Evolutionary conservation across 2,797 vertebrate genomes (phyloP).

Genomic region (Lepus oiostolus): DNA sequence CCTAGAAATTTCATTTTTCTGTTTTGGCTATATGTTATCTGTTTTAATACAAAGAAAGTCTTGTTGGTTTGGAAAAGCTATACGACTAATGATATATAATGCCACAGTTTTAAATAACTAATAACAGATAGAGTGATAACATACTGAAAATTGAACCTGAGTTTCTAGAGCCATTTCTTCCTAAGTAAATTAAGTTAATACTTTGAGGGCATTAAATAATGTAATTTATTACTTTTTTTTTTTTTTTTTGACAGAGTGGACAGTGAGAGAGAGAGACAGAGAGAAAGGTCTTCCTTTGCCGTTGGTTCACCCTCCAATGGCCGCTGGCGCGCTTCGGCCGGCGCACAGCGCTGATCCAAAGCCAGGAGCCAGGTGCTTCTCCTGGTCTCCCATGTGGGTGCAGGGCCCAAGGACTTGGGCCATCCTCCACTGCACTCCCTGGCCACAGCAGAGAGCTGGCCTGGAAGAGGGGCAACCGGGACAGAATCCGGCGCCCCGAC

Average conservation of each 20-base stretch:
- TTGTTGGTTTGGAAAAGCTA: slow-evolving; percentile 69
- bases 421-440: too few relatives aligned
- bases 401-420: too few relatives aligned
- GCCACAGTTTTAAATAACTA: slow-evolving; percentile 73
- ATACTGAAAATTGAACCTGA: slow-evolving; percentile 67
- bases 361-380: too few relatives aligned
- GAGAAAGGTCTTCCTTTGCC: too few relatives aligned
- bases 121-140: slow-evolving; percentile 74
- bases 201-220: slow-evolving; percentile 49
- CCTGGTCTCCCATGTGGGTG: too few relatives aligned
- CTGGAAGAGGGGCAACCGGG: too few relatives aligned
- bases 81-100: slow-evolving; percentile 66
- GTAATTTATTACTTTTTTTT: slow-evolving; percentile 8
- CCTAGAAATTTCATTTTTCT: slow-evolving; percentile 49
- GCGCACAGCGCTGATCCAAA: too few relatives aligned
- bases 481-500: too few relatives aligned
- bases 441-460: too few relatives aligned
- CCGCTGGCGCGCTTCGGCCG: too few relatives aligned
- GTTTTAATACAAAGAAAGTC: slow-evolving; percentile 71
- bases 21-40: slow-evolving; percentile 60
- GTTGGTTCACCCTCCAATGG: too few relatives aligned
- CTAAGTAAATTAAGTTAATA: neutral
- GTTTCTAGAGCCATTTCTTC: slow-evolving; percentile 65
- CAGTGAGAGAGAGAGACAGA: too few relatives aligned
- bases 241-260: neutral